These are phyloP conservation scores for Tangara arthus DNA, from an alignment of 2,797 vertebrate genomes.

Conservation along the genomic window DNA sequence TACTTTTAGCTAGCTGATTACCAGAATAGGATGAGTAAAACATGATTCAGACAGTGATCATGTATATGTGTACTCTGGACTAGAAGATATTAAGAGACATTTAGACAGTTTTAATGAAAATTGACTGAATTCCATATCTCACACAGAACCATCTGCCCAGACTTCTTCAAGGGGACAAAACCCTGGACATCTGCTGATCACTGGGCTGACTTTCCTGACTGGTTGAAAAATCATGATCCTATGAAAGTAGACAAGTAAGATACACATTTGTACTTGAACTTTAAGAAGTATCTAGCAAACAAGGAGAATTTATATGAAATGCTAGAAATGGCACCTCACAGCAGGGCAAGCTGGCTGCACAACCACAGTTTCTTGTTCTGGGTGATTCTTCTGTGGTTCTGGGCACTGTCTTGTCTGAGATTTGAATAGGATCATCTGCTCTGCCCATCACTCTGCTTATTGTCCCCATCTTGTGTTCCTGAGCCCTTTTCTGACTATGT, in stretches of 20 bases:
- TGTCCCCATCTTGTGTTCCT: background rate
- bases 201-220: conserved; percentile 83
- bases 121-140: background rate
- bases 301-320: background rate
- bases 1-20: background rate
- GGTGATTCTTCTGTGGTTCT: background rate
- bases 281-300: background rate
- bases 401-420: background rate
- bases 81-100: background rate
- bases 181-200: conserved; percentile 83
- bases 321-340: background rate
- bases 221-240: conserved; percentile 83
- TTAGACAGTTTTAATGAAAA: background rate
- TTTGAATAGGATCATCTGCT: background rate
- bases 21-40: background rate
- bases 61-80: background rate
- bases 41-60: background rate
- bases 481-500: background rate
- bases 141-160: conserved; percentile 84
- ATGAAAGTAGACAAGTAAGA: conserved; percentile 84
- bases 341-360: background rate
- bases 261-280: background rate
- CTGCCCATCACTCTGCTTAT: background rate
- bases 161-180: conserved; percentile 88
- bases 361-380: background rate